Base-by-base conservation (phyloP, 1,140 invertebrate species). In the Cotesia glomerata region DNA sequence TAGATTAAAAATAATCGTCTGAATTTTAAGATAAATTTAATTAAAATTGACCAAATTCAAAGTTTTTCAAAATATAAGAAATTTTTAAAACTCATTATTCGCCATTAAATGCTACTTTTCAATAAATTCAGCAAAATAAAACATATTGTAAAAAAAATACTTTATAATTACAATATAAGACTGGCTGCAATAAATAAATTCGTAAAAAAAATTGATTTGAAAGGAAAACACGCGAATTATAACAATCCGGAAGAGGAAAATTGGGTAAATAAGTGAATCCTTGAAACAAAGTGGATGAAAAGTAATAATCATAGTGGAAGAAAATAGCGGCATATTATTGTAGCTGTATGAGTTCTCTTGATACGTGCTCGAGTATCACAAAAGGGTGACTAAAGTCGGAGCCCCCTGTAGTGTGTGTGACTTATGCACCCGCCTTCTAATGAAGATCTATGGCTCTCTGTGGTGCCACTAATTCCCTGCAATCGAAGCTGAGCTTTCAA, bases 301-400 rank as follows among this genome's bases (percentile, higher is more conserved):
- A 76, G 75, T 67, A 45, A 73, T 69, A 78, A 71, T 81, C 80
- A 81, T 81, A 70, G 61, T 64, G 73, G 7, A 45, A 45, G 52
- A 56, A 74, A 79, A 81, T 81, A 78, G 76, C 74, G 64, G 61
- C 9, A 45, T 45, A 61, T 80, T 76, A 77, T 78, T 74, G 74
- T 65, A 59, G 26, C 35, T 56, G n/a, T 45, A 56, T 64, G 66
- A 62, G 34, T 35, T 14, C 35, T 62, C 51, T 66, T 35, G 18
- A 63, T 83, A 83, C 81, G 80, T 83, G 82, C 79, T 67, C 66
- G 74, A 79, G 76, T 79, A 80, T 81, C 75, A 80, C 64, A 8
- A 7, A 72, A 80, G 80, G 80, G 81, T 82, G 77, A 79, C 79
- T 83, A 76, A 81, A 77, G 80, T 74, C 77, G 72, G 69, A 51